phyloP scores from a whole-genome alignment of 2,888 invertebrate genomes.

The Polia nebulosa region DNA sequence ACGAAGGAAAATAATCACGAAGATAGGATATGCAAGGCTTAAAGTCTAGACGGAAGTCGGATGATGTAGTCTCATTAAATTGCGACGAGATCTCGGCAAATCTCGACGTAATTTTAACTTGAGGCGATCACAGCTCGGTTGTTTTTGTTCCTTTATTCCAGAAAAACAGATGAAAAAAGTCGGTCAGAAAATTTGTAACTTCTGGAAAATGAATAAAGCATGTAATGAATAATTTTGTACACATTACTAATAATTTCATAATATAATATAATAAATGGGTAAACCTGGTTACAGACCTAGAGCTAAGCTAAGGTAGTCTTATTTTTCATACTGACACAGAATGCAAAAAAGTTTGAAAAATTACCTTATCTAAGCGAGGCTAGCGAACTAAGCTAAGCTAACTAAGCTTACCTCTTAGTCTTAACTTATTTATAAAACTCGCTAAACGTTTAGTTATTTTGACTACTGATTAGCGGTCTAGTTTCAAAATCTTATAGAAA shows the following conservation, averaged over 20 bases:
- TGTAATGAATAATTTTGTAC: constrained; percentile 40
- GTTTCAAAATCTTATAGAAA: no score
- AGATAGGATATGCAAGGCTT: constrained; percentile 17
- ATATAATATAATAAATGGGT: background rate
- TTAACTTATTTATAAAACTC: no score
- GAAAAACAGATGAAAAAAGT: background rate
- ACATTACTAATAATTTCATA: background rate
- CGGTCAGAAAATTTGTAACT: background rate
- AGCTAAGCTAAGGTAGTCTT: background rate
- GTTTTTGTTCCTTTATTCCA: constrained; percentile 8
- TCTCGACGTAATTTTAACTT: constrained; percentile 7
- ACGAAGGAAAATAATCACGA: constrained; percentile 8
- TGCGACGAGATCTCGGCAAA: background rate
- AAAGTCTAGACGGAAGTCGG: constrained; percentile 18
- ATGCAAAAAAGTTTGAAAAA: no score
- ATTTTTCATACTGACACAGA: no score
- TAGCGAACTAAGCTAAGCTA: no score
- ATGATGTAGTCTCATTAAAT: constrained; percentile 32
- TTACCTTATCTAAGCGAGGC: no score
- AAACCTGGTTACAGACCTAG: background rate
- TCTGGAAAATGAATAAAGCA: constrained; percentile 33
- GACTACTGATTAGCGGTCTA: no score
- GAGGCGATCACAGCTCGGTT: background rate
- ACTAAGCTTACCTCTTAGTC: no score
- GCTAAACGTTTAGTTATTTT: no score